Percentiles rank a stretch among this genome's conserved stretches.
Conservation (phyloP, 1,140 invertebrate species). For the Hylaeus anthracinus region DNA sequence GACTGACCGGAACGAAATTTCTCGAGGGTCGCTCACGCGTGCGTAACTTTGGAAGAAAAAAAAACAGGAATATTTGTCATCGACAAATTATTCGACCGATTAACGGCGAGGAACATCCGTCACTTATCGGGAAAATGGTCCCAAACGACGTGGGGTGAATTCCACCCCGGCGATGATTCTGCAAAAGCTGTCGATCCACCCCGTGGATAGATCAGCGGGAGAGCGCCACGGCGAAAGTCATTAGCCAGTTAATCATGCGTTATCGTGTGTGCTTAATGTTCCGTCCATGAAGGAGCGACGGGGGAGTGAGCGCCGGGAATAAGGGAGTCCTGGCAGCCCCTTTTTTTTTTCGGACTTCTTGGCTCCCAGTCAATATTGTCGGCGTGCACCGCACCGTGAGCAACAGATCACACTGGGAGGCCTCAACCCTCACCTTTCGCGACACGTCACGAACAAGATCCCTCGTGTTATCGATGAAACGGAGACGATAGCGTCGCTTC, state of each 20-base stretch:
- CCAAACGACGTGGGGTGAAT: slow-evolving; percentile 20
- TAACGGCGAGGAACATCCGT: slow-evolving; percentile 55
- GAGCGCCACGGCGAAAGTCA: slow-evolving; percentile 72
- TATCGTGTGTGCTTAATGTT: slow-evolving; percentile 81
- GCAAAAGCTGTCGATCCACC: slow-evolving; percentile 42
- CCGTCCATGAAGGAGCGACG: slow-evolving; percentile 79
- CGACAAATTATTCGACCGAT: slow-evolving; percentile 45
- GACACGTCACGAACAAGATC: slow-evolving; percentile 22
- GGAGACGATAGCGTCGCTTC: slow-evolving; percentile 39
- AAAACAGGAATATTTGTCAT: slow-evolving; percentile 28
- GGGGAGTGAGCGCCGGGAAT: slow-evolving; percentile 67
- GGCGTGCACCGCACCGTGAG: slow-evolving; percentile 69
- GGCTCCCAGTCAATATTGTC: slow-evolving; percentile 77
- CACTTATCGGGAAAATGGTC: slow-evolving; percentile 35
- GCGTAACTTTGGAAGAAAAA: too few species aligned
- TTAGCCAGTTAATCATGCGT: slow-evolving; percentile 81
- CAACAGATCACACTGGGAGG: slow-evolving; percentile 74
- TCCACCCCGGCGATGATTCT: slow-evolving; percentile 48
- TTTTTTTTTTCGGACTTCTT: slow-evolving; percentile 62
- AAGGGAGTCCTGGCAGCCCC: slow-evolving; percentile 50
- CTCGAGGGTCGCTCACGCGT: too few species aligned
- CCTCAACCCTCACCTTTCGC: slow-evolving; percentile 42
- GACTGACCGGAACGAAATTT: too few species aligned
- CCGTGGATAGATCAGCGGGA: slow-evolving; percentile 42
- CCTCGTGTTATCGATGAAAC: slow-evolving; percentile 38